These are phyloP conservation scores for Latheticus oryzae DNA, from an alignment of 2,888 invertebrate genomes.

Conservation along the genomic window DNA sequence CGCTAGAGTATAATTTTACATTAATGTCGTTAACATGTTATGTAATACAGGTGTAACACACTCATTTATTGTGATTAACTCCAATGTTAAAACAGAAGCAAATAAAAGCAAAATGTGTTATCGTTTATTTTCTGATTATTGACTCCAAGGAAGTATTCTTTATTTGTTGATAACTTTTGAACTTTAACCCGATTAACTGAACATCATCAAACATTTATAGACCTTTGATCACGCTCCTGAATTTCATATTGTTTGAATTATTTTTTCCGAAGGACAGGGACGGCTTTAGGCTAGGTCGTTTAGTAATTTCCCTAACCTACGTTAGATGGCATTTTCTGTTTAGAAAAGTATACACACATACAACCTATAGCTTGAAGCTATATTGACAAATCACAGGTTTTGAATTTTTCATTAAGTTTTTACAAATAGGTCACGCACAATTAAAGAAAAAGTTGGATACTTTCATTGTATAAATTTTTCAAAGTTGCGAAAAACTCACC, in stretches of 20 bases:
- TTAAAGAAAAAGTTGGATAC: background rate
- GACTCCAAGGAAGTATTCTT: constrained; percentile 25
- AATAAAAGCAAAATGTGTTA: too few species aligned
- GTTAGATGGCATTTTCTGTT: constrained; percentile 22
- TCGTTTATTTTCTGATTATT: too few species aligned
- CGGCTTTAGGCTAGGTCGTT: constrained; percentile 11
- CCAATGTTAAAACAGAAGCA: too few species aligned
- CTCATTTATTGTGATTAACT: too few species aligned
- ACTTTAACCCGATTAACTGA: constrained; percentile 20
- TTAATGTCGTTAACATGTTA: too few species aligned
- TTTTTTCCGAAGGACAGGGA: constrained; percentile 27
- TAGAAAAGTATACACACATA: too few species aligned
- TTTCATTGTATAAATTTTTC: constrained; percentile 5
- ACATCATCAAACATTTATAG: constrained; percentile 2
- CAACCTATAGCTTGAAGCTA: constrained; percentile 16
- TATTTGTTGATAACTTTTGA: constrained; percentile 22
- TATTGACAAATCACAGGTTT: background rate
- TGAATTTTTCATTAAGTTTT: too few species aligned
- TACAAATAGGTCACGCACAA: background rate
- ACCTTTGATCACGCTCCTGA: constrained; percentile 26
- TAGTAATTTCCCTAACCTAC: constrained; percentile 5
- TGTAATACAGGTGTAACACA: too few species aligned
- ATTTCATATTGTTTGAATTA: constrained; percentile 7
- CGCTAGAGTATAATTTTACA: too few species aligned
- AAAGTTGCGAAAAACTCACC: constrained; percentile 26